Evolutionary conservation across 1,140 invertebrate species (phyloP), one percentile per base, ranked within the genome.

Genomic region (Octopus bimaculoides): DNA sequence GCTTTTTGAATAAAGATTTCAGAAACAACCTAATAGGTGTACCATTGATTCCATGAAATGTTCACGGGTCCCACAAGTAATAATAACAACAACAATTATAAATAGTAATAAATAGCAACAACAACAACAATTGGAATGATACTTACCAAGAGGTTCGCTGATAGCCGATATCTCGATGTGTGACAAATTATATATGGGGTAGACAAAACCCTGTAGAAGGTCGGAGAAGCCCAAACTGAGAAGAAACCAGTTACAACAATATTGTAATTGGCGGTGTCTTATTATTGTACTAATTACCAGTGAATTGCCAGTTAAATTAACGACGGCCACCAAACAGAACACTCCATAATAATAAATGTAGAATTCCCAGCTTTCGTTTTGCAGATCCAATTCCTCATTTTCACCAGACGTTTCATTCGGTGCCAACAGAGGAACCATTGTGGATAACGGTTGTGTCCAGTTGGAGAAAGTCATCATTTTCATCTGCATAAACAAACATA

Each of bases 331-430:
- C 7, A 81, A 55, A 4, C 71, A 55, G 71, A 84, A 81, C 54
- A 80, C 78, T 53, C 82, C 83, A n/a, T 81, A 81, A 82, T 84
- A 84, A 77, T 84, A 84, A 4, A 81, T 69, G 20, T 81, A 78
- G 75, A 83, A 84, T 54, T 56, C 5, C 26, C 26, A 41, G 26
- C 26, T 41, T 41, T 41, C 26, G 26, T 41, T 41, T 41, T 41
- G 26, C 3, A 41, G 26, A 41, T 41, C 26, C 0, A 3, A 41
- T 41, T 41, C 26, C 26, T 41, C 26, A 41, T 41, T 41, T 41
- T 41, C 26, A 41, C 26, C 26, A 41, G 26, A 41, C 26, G 26
- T 41, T 41, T 41, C 26, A 41, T 41, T 41, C 3, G 26, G 26
- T 41, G 26, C 26, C 26, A 41, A 3, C 26, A 41, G 26, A 41